A percentile compares a stretch with the other conserved stretches of the same genome.
phyloP scores from a whole-genome alignment of 2,797 vertebrate species.

The Characodon lateralis region DNA sequence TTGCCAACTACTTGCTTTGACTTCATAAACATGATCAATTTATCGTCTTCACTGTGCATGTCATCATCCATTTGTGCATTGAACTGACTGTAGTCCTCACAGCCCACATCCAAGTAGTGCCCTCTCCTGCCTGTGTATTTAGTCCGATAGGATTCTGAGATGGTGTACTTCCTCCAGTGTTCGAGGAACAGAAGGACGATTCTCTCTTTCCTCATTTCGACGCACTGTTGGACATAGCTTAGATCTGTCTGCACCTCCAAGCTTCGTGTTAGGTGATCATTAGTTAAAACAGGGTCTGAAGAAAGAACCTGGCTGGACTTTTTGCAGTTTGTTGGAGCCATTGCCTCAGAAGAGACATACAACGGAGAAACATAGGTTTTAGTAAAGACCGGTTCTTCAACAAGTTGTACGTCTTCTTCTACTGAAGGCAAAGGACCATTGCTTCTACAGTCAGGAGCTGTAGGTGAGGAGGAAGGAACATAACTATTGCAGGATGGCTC shows the following conservation, averaged over 20 bases:
- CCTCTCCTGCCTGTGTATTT: slow-evolving; percentile 67
- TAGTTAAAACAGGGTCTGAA: slow-evolving; percentile 73
- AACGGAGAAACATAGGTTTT: slow-evolving; percentile 64
- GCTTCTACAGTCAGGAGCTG: slow-evolving; percentile 37
- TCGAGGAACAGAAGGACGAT: slow-evolving; percentile 92
- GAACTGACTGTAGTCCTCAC: slow-evolving; percentile 68
- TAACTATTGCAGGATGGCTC: slow-evolving; percentile 83
- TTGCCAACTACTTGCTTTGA: slow-evolving; percentile 87
- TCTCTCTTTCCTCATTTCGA: slow-evolving; percentile 90
- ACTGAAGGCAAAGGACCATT: slow-evolving; percentile 56
- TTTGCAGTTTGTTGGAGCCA: slow-evolving; percentile 65
- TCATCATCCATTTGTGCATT: slow-evolving; percentile 51
- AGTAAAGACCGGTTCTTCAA: slow-evolving; percentile 74
- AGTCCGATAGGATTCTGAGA: slow-evolving; percentile 76
- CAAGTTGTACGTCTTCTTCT: slow-evolving; percentile 56
- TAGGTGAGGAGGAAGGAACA: slow-evolving; percentile 54
- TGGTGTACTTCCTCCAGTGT: slow-evolving; percentile 92
- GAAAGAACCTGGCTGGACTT: slow-evolving; percentile 70
- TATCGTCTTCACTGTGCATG: slow-evolving; percentile 82
- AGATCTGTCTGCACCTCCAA: slow-evolving; percentile 84
- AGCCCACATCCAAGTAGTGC: slow-evolving; percentile 59
- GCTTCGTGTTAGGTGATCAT: slow-evolving; percentile 78
- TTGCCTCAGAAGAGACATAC: slow-evolving; percentile 61
- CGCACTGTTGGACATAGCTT: slow-evolving; percentile 84
- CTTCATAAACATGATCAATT: slow-evolving; percentile 86